These are phyloP conservation scores for Apoda limacodes DNA, from an alignment of 2,888 invertebrate genomes.

Conservation along the genomic window DNA sequence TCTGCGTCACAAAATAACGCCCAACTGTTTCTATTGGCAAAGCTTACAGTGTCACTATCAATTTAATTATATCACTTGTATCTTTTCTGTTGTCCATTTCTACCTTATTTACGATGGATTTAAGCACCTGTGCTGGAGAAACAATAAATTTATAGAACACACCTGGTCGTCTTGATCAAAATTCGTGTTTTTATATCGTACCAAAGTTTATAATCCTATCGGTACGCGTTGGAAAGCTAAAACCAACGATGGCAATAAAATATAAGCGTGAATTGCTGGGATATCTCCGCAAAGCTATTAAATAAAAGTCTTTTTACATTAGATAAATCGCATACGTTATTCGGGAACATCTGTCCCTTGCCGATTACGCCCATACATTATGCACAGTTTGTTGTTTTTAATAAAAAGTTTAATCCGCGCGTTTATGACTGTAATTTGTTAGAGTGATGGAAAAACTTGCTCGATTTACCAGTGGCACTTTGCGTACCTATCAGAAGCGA, in stretches of 20 bases:
- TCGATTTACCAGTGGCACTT: slow-evolving; percentile 53
- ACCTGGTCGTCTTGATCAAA: slow-evolving; percentile 53
- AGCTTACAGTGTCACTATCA: slow-evolving; percentile 36
- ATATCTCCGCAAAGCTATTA: slow-evolving; percentile 61
- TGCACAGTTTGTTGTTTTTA: slow-evolving; percentile 69
- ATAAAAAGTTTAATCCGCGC: slow-evolving; percentile 70
- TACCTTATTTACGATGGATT: slow-evolving; percentile 24
- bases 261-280: slow-evolving; percentile 58
- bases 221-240: slow-evolving; percentile 50
- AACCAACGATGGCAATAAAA: slow-evolving; percentile 56
- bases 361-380: slow-evolving; percentile 67
- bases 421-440: slow-evolving; percentile 68
- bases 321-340: slow-evolving; percentile 66
- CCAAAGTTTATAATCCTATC: slow-evolving; percentile 56
- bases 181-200: slow-evolving; percentile 55
- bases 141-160: slow-evolving; percentile 48
- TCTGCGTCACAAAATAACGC: slow-evolving; percentile 37
- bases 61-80: slow-evolving; percentile 30
- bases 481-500: slow-evolving; percentile 28
- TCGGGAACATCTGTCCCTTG: slow-evolving; percentile 66
- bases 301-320: slow-evolving; percentile 68
- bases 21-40: slow-evolving; percentile 52
- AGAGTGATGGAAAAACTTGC: slow-evolving; percentile 65
- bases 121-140: slow-evolving; percentile 35
- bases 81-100: slow-evolving; percentile 28